Evolutionary conservation across 2,797 vertebrate species (phyloP), one percentile per base, ranked within the genome.

Genomic region (Sciurus carolinensis): DNA sequence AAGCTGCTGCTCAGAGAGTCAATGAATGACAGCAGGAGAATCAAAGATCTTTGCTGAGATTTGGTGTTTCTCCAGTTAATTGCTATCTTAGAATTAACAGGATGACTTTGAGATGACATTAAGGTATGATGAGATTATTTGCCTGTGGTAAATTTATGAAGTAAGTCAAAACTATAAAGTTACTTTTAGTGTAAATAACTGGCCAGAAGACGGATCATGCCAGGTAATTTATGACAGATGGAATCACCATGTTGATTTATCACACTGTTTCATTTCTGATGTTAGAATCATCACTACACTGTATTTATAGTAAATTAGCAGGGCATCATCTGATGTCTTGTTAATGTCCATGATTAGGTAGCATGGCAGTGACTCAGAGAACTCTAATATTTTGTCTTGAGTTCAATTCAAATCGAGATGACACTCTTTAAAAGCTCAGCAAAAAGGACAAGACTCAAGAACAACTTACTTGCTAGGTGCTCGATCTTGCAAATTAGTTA

Each of bases 401-500:
- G 30, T 73, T 96, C 59, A 85, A 22, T 44, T 36, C 62, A 72
- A 14, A 50, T 11, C 81, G 47, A 47, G 80, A 96, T 95, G 90
- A 5, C 28, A 76, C 7, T 7, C 18, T 13, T 5, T 92, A 80
- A 95, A 91, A 79, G 0, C 69, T 93, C 17, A 90, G 52, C 5
- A 44, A 67, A 42, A 59, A 67, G 33, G 11, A 33, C 6, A 12
- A n/a, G 13, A 1, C 4, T 8, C 7, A 71, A 66, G 62, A 3
- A 36, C 9, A 42, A 99, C 99, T 99, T 98, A 99, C 99, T 99
- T 99, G 99, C 99, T 99, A 73, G 99, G 99, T 97, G 99, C 98
- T 82, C 99, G 98, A 95, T 99, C 99, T 98, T 99, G 99, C 98
- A 99, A 98, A 98, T 99, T 99, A 96, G 99, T 99, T 99, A 99